Conservation (phyloP, 1,140 invertebrate species). For the Nasonia giraulti region DNA sequence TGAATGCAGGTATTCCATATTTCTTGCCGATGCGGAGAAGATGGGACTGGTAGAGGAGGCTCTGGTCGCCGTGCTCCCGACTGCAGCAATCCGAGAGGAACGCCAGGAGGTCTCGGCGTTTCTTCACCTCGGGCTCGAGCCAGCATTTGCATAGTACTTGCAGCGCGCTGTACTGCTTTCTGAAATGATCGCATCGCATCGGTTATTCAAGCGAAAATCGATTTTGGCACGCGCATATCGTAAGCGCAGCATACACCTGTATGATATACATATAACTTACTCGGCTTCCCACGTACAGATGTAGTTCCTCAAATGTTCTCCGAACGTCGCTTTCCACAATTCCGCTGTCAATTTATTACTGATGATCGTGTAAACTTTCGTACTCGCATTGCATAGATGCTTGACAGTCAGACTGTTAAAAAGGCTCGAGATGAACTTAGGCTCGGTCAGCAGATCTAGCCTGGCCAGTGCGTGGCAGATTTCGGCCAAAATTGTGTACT, state of each 20-base stretch:
- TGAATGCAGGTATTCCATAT: background rate
- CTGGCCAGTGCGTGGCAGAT: constrained; percentile 56
- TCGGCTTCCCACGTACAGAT: constrained; percentile 59
- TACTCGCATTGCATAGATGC: constrained; percentile 60
- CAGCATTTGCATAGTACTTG: constrained; percentile 62
- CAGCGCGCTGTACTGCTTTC: constrained; percentile 59
- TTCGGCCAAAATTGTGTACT: constrained; percentile 65
- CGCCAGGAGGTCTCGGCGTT: constrained; percentile 50
- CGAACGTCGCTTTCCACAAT: constrained; percentile 60
- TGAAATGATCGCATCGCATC: constrained; percentile 52
- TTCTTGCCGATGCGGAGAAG: constrained; percentile 55
- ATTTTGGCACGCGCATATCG: too few relatives aligned
- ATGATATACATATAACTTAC: constrained; percentile 57
- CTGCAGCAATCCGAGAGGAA: constrained; percentile 54
- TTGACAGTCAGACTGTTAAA: constrained; percentile 58
- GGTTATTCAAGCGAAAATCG: too few relatives aligned
- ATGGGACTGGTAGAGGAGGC: constrained; percentile 55
- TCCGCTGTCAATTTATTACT: constrained; percentile 57
- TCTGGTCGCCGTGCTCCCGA: constrained; percentile 33
- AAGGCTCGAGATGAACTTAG: constrained; percentile 56
- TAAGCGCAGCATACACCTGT: too few relatives aligned
- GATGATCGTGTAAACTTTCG: constrained; percentile 61
- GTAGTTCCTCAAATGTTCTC: constrained; percentile 51
- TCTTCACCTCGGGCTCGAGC: constrained; percentile 61
- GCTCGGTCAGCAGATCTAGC: constrained; percentile 50